phyloP scores from a whole-genome alignment of 2,797 vertebrate genomes.

The Octomys mimax region DNA sequence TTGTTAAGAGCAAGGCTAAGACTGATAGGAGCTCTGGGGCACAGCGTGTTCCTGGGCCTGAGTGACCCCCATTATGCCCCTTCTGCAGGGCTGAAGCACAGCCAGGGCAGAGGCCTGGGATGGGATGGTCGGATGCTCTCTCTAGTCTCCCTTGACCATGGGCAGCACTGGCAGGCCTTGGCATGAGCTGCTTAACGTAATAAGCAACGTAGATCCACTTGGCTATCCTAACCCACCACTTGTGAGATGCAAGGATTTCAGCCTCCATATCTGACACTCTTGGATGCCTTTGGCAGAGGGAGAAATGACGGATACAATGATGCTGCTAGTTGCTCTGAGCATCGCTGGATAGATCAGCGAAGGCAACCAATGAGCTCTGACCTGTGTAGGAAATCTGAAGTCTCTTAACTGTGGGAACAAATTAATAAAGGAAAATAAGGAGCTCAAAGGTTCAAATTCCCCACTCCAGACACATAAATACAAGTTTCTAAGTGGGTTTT shows the following conservation, averaged over 20 bases:
- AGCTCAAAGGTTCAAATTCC: neutral
- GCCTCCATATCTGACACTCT: neutral
- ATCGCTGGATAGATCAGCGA: neutral
- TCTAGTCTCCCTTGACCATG: neutral
- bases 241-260: neutral
- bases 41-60: neutral
- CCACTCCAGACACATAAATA: neutral
- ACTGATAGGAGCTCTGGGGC: neutral
- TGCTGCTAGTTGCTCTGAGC: neutral
- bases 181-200: neutral
- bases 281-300: neutral
- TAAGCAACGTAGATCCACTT: neutral
- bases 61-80: neutral
- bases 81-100: neutral
- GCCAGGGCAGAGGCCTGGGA: neutral
- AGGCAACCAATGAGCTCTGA: neutral
- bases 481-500: neutral
- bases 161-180: neutral
- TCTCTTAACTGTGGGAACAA: neutral
- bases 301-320: neutral
- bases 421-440: neutral
- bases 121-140: no score
- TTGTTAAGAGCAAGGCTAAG: neutral
- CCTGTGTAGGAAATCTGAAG: neutral
- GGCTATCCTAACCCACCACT: neutral